phyloP scores from a whole-genome alignment of 2,888 invertebrate genomes.

The Nephrotoma flavescens region DNA sequence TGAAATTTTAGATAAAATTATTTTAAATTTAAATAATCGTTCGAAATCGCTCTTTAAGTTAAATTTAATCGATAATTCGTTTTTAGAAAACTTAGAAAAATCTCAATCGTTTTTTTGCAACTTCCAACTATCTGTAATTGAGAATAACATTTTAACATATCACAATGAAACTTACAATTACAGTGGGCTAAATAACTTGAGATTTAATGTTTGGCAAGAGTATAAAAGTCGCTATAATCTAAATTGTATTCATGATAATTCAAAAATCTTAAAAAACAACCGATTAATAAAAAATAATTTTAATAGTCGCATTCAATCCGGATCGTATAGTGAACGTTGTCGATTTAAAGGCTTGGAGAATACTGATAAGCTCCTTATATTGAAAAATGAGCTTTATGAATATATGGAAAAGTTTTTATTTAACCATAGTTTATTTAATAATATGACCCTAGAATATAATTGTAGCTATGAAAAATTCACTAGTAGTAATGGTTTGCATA shows the following conservation, averaged over 20 bases:
- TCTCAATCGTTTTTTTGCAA: conserved; percentile 51
- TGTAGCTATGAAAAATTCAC: not conserved
- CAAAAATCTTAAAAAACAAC: not conserved
- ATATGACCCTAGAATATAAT: not conserved
- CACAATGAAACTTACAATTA: conserved; percentile 12
- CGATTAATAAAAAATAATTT: not conserved
- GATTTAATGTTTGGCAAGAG: not conserved
- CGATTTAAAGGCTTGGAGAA: not conserved
- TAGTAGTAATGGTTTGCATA: not conserved
- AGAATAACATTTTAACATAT: conserved; percentile 40
- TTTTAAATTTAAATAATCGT: conserved; percentile 32
- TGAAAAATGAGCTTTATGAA: not conserved
- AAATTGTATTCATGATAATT: not conserved
- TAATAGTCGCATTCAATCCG: not conserved
- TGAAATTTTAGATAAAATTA: not conserved
- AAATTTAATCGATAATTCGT: conserved; percentile 42
- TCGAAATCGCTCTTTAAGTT: conserved; percentile 41
- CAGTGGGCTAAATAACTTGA: conserved; percentile 12
- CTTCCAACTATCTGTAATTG: conserved; percentile 50
- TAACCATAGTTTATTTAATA: not conserved
- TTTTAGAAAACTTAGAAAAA: conserved; percentile 46
- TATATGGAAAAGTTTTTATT: not conserved
- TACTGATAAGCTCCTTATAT: not conserved
- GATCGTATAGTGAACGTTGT: not conserved
- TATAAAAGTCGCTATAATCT: not conserved